These are phyloP conservation scores for Sinocyclocheilus anshuiensis DNA, from an alignment of 2,113 vertebrate species.

Conservation along the genomic window DNA sequence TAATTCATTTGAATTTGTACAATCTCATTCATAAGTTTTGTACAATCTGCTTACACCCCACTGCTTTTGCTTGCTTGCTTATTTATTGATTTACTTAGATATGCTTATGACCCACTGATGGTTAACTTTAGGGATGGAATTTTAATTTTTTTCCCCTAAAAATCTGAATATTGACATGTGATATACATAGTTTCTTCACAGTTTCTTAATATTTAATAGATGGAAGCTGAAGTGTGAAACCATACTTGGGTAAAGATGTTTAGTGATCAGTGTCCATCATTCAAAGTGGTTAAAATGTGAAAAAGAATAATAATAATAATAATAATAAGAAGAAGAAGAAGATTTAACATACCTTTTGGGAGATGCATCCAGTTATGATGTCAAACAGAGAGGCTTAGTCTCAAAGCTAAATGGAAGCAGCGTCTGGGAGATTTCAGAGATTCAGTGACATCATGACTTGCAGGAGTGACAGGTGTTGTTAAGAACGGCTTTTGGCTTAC, in stretches of 20 bases:
- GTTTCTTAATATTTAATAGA: too few species aligned
- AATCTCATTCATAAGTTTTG: too few species aligned
- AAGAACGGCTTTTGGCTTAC: conserved; percentile 72
- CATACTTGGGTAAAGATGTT: too few species aligned
- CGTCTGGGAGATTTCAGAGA: conserved; percentile 52
- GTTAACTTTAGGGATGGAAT: too few species aligned
- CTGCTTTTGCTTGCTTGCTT: too few species aligned
- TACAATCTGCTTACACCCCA: too few species aligned
- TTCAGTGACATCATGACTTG: conserved; percentile 64
- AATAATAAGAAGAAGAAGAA: neutral
- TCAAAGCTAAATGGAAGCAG: conserved; percentile 47
- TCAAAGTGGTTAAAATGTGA: neutral
- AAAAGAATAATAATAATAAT: too few species aligned
- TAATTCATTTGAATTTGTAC: too few species aligned
- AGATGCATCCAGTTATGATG: neutral
- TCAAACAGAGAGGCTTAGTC: conserved; percentile 51
- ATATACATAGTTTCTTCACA: neutral
- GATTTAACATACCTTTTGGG: neutral
- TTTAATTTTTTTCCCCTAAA: too few species aligned
- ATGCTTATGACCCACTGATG: too few species aligned
- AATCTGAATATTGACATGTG: neutral
- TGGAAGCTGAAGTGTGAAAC: too few species aligned
- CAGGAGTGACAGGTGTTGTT: conserved; percentile 73
- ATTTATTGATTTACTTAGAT: too few species aligned
- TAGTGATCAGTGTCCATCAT: neutral